Percentiles rank a stretch among this genome's conserved stretches.
These are phyloP conservation scores for Hylyphantes graminicola DNA, from an alignment of 1,140 invertebrate species.

Conservation along the genomic window DNA sequence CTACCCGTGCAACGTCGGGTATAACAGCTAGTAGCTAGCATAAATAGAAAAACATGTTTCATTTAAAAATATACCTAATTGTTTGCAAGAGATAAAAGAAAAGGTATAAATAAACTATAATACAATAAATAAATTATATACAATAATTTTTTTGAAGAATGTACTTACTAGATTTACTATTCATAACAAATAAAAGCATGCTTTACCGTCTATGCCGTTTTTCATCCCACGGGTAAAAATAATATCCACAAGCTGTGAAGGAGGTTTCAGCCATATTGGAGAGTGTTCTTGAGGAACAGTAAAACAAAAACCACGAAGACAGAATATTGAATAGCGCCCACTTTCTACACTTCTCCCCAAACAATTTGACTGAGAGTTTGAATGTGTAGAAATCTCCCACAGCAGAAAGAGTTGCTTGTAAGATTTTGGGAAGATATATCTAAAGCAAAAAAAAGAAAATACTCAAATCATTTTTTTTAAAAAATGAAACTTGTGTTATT, in stretches of 20 bases:
- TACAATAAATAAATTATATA: too few species aligned
- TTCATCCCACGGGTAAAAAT: conserved; percentile 80
- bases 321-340: conserved; percentile 67
- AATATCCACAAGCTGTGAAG: conserved; percentile 81
- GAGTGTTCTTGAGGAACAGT: conserved; percentile 84
- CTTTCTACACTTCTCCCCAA: conserved; percentile 64
- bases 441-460: conserved; percentile 2
- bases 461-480: too few species aligned
- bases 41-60: too few species aligned
- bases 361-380: conserved; percentile 66
- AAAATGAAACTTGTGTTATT: too few species aligned
- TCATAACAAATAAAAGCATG: neutral
- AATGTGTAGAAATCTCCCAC: conserved; percentile 65
- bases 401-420: conserved; percentile 43
- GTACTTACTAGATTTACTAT: too few species aligned
- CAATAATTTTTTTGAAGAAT: too few species aligned
- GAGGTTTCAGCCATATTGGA: conserved; percentile 86
- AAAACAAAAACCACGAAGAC: conserved; percentile 89
- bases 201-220: conserved; percentile 1
- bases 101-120: too few species aligned
- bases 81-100: too few species aligned
- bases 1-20: too few species aligned
- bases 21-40: too few species aligned
- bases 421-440: conserved; percentile 24
- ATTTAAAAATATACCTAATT: too few species aligned